Evolutionary conservation across 2,888 invertebrate genomes (phyloP).

Genomic region (Scelioninae gen. 1): DNA sequence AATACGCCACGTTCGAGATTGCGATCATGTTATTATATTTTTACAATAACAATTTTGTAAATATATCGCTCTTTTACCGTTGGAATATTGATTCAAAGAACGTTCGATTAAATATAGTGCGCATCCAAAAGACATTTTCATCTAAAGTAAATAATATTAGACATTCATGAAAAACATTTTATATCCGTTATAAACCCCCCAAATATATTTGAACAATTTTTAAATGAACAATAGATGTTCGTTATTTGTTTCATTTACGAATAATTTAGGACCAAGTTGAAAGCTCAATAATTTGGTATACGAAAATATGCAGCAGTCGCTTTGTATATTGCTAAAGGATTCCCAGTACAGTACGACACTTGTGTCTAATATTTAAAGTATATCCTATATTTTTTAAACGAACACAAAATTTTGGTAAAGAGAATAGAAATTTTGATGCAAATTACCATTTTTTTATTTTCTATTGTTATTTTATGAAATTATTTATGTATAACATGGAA

Average conservation of each 20-base stretch:
- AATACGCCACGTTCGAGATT: slow-evolving; percentile 24
- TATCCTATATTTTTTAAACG: too few species aligned
- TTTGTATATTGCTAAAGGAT: slow-evolving; percentile 3
- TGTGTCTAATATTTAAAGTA: too few species aligned
- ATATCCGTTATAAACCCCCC: slow-evolving; percentile 25
- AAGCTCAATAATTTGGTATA: slow-evolving; percentile 42
- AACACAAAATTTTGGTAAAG: too few species aligned
- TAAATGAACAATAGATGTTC: slow-evolving; percentile 30
- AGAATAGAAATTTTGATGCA: too few species aligned
- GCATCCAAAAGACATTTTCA: slow-evolving; percentile 41
- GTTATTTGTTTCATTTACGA: slow-evolving; percentile 34
- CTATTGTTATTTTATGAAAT: too few species aligned
- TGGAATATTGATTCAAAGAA: slow-evolving; percentile 24
- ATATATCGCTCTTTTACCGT: slow-evolving; percentile 19
- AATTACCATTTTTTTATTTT: too few species aligned
- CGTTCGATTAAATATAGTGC: slow-evolving; percentile 29
- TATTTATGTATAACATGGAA: too few species aligned
- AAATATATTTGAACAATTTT: slow-evolving; percentile 46
- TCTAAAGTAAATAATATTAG: slow-evolving; percentile 31
- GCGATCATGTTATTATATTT: slow-evolving; percentile 26
- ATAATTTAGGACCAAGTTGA: slow-evolving; percentile 27
- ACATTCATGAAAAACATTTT: slow-evolving; percentile 28
- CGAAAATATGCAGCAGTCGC: slow-evolving; percentile 3
- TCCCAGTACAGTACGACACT: too few species aligned
- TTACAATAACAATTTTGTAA: slow-evolving; percentile 39